Base-by-base conservation (phyloP, 2,113 vertebrate species). In the Perca schrenkii region DNA sequence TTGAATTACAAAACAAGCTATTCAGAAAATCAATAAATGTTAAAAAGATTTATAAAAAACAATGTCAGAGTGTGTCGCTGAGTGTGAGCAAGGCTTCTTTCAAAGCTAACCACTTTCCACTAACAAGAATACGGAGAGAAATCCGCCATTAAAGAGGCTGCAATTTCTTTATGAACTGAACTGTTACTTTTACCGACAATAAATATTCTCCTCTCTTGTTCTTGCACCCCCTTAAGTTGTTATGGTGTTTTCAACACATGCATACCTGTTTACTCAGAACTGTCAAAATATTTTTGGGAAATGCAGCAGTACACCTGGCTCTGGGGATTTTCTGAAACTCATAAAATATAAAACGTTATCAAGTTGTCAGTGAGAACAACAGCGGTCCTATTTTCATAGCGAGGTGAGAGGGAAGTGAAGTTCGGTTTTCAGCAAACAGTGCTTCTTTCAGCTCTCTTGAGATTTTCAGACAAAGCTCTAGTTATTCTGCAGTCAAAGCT, bases 401-500 rank as follows among this genome's bases (percentile, higher is more conserved):
- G 5, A 52, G 22, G 47, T 46, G 53, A 83, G 13, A 80, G 58
- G 36, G 7, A 52, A 78, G 64, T 17, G 14, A 31, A 74, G 54
- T 63, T 69, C 13, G 1, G 31, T 74, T 66, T 53, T 49, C 57
- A 62, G 50, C 14, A 69, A 77, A 77, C 15, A n/a, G 21, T 15
- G 34, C 46, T 62, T 77, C 25, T 16, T 74, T 77, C n/a, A 25
- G 62, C 10, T 69, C 77, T 77, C 63, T 54, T 17, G 77, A 63
- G 73, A 67, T 13, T 63, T 82, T 36, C 4, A 57, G 53, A 75
- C 31, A 64, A 60, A 64, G 52, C 52, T 40, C 2, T 66, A 3
- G 15, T 61, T 69, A 14, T 80, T 57, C 50, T 47, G 22, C 40
- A 63, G 54, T 73, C 40, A 36, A 50, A 21, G 56, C 57, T 77